Conservation (phyloP, 2,113 vertebrate species). For the Benthochromis sp. region DNA sequence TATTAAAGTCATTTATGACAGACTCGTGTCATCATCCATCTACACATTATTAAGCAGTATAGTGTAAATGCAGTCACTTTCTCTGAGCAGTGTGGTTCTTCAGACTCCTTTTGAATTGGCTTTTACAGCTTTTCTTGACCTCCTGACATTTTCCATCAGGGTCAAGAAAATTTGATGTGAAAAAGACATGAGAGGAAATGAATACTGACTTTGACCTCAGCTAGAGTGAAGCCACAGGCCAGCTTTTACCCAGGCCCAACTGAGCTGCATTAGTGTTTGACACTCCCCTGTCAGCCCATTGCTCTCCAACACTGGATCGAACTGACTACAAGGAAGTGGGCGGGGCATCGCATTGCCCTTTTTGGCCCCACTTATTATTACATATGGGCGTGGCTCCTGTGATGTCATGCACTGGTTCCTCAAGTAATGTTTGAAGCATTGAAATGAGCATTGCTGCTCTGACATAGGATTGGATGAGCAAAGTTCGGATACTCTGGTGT, state of each 20-base stretch:
- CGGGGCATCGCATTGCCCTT: background rate
- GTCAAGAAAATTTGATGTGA: background rate
- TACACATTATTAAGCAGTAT: rapidly evolving
- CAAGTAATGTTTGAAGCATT: background rate
- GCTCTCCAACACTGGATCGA: background rate
- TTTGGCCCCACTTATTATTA: background rate
- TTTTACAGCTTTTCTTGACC: background rate
- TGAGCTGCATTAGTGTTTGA: background rate
- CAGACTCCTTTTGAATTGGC: rapidly evolving
- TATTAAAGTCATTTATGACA: background rate
- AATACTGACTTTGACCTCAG: background rate
- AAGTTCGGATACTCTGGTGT: background rate
- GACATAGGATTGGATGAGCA: background rate
- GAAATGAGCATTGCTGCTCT: background rate
- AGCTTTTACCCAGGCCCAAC: background rate
- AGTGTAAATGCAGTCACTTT: background rate
- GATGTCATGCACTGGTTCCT: background rate
- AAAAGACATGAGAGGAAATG: background rate
- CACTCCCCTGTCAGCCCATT: background rate
- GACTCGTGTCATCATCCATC: background rate
- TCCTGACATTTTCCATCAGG: background rate
- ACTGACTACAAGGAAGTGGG: background rate
- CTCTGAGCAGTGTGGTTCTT: background rate
- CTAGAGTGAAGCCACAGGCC: background rate
- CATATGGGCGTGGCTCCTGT: background rate